These are phyloP conservation scores for Cecidostiba fungosa DNA, from an alignment of 2,888 invertebrate species.

Conservation along the genomic window DNA sequence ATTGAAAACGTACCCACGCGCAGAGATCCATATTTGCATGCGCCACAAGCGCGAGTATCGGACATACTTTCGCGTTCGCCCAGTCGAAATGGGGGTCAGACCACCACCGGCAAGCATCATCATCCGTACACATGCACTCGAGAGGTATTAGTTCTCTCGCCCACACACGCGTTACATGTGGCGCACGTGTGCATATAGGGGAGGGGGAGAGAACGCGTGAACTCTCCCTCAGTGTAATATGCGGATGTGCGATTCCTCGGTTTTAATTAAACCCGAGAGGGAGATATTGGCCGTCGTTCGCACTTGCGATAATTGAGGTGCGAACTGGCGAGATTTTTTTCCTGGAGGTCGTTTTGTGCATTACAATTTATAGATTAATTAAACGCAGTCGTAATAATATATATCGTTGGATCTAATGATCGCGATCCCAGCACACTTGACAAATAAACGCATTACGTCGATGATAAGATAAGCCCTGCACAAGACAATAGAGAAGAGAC, in stretches of 20 bases:
- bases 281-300: neutral
- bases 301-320: conserved; percentile 33
- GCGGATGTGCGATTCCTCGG: conserved; percentile 32
- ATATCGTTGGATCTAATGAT: neutral
- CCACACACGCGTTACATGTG: neutral
- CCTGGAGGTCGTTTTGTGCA: neutral
- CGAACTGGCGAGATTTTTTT: conserved; percentile 1
- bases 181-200: neutral
- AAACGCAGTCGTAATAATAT: neutral
- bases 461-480: conserved; percentile 65
- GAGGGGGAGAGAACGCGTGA: neutral
- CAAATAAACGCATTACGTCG: conserved; percentile 37
- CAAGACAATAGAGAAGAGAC: conserved; percentile 62
- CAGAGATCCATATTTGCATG: neutral
- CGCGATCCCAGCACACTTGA: neutral
- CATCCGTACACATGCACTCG: neutral
- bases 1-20: neutral
- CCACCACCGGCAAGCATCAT: neutral
- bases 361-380: too few relatives aligned
- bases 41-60: neutral
- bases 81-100: conserved; percentile 14
- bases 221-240: neutral
- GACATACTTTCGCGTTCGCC: neutral
- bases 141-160: neutral
- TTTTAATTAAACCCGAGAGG: conserved; percentile 46